Percentiles rank a stretch among this genome's conserved stretches.
phyloP scores from a whole-genome alignment of 2,113 vertebrate genomes.

The Grus americana region DNA sequence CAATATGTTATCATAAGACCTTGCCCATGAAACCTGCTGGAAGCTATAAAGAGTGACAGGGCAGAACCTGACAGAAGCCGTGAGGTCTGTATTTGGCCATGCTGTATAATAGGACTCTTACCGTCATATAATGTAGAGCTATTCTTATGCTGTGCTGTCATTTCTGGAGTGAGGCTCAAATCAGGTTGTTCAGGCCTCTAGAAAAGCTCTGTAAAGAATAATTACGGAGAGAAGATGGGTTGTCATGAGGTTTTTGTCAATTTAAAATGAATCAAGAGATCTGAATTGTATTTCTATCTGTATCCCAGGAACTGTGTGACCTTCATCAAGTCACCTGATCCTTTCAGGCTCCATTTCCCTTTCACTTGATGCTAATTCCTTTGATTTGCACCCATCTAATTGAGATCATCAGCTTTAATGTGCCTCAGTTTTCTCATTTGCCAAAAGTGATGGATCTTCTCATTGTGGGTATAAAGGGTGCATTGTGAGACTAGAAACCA shows the following conservation, averaged over 20 bases:
- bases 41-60: not conserved
- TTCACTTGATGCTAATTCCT: not conserved
- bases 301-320: not conserved
- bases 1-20: not conserved
- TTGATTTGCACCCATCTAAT: not conserved
- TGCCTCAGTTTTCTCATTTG: not conserved
- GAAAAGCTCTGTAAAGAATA: not conserved
- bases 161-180: not conserved
- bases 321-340: not conserved
- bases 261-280: not conserved
- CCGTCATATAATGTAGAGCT: not conserved
- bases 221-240: not conserved
- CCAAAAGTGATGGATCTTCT: not conserved
- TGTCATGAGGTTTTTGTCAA: not conserved
- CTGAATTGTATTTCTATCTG: not conserved
- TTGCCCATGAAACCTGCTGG: conserved; percentile 3
- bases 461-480: not conserved
- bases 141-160: not conserved
- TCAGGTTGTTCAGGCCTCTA: not conserved
- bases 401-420: not conserved
- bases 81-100: not conserved
- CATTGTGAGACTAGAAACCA: not conserved
- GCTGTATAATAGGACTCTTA: not conserved
- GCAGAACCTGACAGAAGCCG: not conserved
- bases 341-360: not conserved